Evolutionary conservation across 2,797 vertebrate species (phyloP), one percentile per base, ranked within the genome.

Genomic region (Babyrousa celebensis): DNA sequence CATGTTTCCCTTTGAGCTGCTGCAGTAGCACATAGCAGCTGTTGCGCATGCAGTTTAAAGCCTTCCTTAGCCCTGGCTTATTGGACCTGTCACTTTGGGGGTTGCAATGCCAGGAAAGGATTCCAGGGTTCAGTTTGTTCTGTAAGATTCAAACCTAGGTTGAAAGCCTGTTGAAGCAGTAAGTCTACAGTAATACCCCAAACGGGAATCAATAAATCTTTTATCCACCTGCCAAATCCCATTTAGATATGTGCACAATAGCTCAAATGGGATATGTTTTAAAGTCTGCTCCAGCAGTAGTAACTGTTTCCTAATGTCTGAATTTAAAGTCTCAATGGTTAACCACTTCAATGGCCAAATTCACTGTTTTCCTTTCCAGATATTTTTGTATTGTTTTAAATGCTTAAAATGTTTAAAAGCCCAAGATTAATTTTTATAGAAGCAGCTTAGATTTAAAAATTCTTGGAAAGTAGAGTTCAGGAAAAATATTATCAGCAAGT

Each of bases 201-300:
- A 90, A 93, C 0, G 63, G 74, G 25, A 94, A 67, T 52, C 96
- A 77, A 75, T 96, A 85, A 85, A 93, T 90, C 27, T 88, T 94
- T 97, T 84, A 89, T 96, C 18, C 72, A n/a, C 88, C 75, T 97
- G 92, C 86, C 98, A 96, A 96, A 93, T 78, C 86, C 79, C 84
- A 58, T 84, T 43, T 92, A 94, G 94, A 96, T 16, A 89, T 67
- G 43, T 56, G 43, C 18, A 84, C 40, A 20, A 4, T 43, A 5
- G 70, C 93, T 94, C 75, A 89, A 92, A 93, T 65, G 0, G 86
- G 88, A 88, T 11, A 32, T 88, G 3, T 89, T 83, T 25, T 10
- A 48, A 72, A 95, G 82, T 56, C 74, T 0, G 21, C 78, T 90
- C 56, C 8, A 3, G 84, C 56, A 68, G 32, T 93, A 72, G 80